phyloP scores from a whole-genome alignment of 2,113 vertebrate genomes.

The Indicator maculatus region DNA sequence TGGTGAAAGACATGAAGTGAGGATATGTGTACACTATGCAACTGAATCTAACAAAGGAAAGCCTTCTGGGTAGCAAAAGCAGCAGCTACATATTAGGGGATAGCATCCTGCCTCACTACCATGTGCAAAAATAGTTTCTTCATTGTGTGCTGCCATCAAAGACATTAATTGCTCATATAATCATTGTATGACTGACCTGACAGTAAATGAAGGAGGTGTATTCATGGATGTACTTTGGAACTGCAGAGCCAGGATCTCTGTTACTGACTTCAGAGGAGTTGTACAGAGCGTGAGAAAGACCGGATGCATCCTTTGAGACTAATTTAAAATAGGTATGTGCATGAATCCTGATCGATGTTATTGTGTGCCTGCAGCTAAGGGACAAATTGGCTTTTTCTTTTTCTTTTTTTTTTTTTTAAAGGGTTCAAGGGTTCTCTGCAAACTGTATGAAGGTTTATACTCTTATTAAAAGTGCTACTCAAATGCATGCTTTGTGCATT shows the following conservation, averaged over 20 bases:
- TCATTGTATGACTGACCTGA: neutral
- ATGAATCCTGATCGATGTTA: neutral
- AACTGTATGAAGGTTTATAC: neutral
- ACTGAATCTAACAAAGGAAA: neutral
- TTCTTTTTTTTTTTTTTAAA: neutral
- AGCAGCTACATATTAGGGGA: neutral
- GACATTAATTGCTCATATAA: neutral
- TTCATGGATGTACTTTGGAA: neutral
- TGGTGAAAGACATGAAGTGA: neutral
- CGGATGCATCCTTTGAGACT: neutral
- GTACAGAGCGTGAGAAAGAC: neutral
- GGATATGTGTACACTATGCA: neutral
- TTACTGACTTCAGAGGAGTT: neutral
- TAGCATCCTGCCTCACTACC: neutral
- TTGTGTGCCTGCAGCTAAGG: neutral
- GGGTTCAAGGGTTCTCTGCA: neutral
- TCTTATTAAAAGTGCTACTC: neutral
- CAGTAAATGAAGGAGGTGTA: neutral
- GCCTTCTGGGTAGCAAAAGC: neutral
- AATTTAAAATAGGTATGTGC: conserved; percentile 17
- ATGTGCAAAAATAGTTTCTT: neutral
- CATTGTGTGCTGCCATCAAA: neutral
- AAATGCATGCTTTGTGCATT: neutral
- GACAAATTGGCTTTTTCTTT: neutral
- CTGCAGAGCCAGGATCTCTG: neutral